These are phyloP conservation scores for Nephrotoma flavescens DNA, from an alignment of 2,888 invertebrate species.

Conservation along the genomic window DNA sequence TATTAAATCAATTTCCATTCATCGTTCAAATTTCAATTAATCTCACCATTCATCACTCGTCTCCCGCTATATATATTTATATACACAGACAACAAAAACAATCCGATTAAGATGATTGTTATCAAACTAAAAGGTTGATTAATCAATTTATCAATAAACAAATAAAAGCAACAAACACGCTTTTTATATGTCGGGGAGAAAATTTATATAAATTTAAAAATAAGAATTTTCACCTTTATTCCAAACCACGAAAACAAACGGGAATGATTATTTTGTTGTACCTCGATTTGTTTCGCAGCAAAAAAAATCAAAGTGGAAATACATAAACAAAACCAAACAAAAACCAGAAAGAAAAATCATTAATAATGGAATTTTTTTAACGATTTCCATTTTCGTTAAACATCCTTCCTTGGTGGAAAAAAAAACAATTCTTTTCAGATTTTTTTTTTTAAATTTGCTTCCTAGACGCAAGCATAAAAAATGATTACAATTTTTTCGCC, in stretches of 20 bases:
- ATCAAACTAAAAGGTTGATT: background rate
- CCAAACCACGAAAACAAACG: background rate
- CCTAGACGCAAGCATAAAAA: background rate
- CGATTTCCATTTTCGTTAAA: background rate
- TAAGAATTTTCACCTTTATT: background rate
- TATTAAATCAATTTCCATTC: background rate
- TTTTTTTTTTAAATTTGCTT: background rate
- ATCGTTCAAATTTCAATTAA: background rate
- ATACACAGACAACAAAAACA: background rate
- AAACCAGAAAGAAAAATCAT: background rate
- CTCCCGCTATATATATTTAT: background rate
- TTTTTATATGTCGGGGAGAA: background rate
- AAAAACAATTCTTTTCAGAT: background rate
- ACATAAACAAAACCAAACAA: background rate
- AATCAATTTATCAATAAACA: background rate
- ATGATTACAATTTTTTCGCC: slow-evolving; percentile 4
- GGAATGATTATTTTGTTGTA: background rate
- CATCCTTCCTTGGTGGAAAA: background rate
- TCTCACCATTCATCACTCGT: background rate
- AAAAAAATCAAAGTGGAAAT: background rate
- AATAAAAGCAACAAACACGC: background rate
- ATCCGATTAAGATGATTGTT: background rate
- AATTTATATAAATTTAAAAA: background rate
- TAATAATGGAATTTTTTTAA: background rate
- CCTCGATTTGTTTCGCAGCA: background rate